A percentile compares a stretch with the other conserved stretches of the same genome.
Evolutionary conservation across 2,888 invertebrate genomes (phyloP).

Genomic region (Ecdyonurus torrentis): DNA sequence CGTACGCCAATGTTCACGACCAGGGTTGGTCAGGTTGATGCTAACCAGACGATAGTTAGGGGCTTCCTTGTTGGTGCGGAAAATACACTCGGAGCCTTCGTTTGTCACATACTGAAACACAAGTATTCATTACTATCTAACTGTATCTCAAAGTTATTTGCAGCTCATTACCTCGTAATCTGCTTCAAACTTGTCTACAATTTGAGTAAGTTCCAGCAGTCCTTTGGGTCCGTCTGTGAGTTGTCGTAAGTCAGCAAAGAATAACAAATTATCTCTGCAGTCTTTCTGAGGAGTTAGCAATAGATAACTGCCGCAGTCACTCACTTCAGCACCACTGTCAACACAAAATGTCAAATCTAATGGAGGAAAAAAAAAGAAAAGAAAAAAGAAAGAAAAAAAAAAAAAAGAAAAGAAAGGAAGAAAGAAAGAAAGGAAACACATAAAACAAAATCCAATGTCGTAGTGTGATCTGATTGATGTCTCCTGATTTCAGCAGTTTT

Average conservation of each 20-base stretch:
- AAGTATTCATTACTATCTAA: no score
- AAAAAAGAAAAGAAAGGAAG: background rate
- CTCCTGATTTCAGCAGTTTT: no score
- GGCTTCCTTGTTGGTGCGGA: constrained; percentile 86
- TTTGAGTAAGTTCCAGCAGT: constrained; percentile 53
- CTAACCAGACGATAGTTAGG: constrained; percentile 78
- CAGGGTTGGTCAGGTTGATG: constrained; percentile 58
- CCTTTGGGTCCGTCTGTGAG: constrained; percentile 30
- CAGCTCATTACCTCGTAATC: constrained; percentile 61
- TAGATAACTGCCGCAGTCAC: constrained; percentile 82
- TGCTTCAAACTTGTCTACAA: constrained; percentile 79
- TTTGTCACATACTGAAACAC: constrained; percentile 72
- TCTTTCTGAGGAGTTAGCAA: constrained; percentile 69
- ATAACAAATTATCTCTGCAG: constrained; percentile 82
- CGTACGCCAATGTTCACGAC: constrained; percentile 63
- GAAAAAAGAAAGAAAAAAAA: background rate
- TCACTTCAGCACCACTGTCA: constrained; percentile 63
- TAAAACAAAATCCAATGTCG: no score
- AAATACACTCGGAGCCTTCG: constrained; percentile 60
- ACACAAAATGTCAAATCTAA: constrained; percentile 10
- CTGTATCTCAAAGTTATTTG: background rate
- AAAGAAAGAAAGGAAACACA: background rate
- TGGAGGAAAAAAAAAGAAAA: constrained; percentile 1
- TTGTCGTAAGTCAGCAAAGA: constrained; percentile 56
- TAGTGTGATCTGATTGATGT: no score